These are phyloP conservation scores for Otolemur garnettii DNA, from an alignment of 2,113 vertebrate species.

Conservation along the genomic window DNA sequence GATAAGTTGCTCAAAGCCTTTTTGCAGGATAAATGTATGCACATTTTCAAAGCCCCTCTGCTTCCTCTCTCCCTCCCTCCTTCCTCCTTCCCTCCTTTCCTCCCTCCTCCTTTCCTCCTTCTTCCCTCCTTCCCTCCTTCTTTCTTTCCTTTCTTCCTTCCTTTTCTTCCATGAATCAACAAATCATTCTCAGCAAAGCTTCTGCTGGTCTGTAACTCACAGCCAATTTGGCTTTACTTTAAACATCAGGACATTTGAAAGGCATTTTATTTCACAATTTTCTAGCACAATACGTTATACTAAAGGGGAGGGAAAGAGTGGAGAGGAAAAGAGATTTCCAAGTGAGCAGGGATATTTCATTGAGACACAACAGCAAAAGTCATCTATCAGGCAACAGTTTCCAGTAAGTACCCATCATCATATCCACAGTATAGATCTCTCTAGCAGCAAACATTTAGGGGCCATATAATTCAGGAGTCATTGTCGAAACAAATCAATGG, in stretches of 20 bases:
- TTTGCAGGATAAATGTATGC: not conserved
- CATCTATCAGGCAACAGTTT: conserved; percentile 65
- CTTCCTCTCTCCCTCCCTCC: not conserved
- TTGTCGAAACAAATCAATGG: conserved; percentile 70
- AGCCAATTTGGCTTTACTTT: not conserved
- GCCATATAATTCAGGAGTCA: conserved; percentile 66
- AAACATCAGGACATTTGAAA: not conserved
- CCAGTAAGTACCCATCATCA: conserved; percentile 69
- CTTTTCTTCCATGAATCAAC: not conserved
- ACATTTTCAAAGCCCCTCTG: not conserved
- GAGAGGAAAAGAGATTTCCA: conserved; percentile 31
- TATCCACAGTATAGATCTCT: conserved; percentile 74
- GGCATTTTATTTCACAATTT: conserved; percentile 6
- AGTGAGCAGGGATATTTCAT: not conserved
- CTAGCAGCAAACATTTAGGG: conserved; percentile 65
- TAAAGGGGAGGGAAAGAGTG: not conserved
- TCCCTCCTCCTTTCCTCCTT: too few species aligned
- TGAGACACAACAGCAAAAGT: conserved; percentile 68
- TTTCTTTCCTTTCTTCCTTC: not conserved
- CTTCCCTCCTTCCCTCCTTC: not conserved
- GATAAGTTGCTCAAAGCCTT: conserved; percentile 10
- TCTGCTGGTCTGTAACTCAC: not conserved
- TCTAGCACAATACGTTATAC: not conserved
- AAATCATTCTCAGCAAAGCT: not conserved
- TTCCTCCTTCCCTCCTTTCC: not conserved